Base-by-base conservation (phyloP, 2,797 vertebrate genomes). In the Sardinella longiceps region DNA sequence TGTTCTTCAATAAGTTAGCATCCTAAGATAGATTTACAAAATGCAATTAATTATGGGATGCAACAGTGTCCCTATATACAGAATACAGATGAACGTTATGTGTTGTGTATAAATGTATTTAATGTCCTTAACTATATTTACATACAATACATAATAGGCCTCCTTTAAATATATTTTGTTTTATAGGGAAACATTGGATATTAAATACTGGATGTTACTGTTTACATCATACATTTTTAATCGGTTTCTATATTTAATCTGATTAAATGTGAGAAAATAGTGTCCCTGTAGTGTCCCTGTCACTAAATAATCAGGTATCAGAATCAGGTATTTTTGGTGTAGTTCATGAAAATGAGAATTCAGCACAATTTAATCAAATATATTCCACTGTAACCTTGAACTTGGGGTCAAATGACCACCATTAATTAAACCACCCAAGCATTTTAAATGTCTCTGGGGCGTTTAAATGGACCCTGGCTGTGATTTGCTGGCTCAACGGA, bases 361-460 rank as follows among this genome's bases (percentile, higher is more conserved):
- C 63, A 37, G 28, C 12, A 70, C 2, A 70, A 5, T 33, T 70
- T 33, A 37, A 70, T 70, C 63, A 66, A 77, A 77, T 77, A 37
- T 37, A 39, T 20, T 20, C 15, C 70, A 39, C 33, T n/a, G 70
- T 39, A 43, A 77, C 70, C 70, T 77, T 77, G 70, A 39, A 33
- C 37, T 77, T 77, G 18, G n/a, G 70, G 70, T 77, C 70, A 77
- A 77, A 37, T 43, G 33, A 6, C 39, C 23, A 43, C 33, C 70
- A 43, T 39, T 43, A 77, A 77, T 77, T 77, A 77, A 43, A 77
- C 9, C 70, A 23, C 18, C 37, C 33, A 33, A 20, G 15, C 37
- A 20, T 39, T 77, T 77, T 43, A 43, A 77, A 77, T 2, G 70
- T 77, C 70, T 23, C 70, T 20, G n/a, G 70, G 70, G 70, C 70